Conservation (phyloP, 2,113 vertebrate genomes). For the Marmota monax region DNA sequence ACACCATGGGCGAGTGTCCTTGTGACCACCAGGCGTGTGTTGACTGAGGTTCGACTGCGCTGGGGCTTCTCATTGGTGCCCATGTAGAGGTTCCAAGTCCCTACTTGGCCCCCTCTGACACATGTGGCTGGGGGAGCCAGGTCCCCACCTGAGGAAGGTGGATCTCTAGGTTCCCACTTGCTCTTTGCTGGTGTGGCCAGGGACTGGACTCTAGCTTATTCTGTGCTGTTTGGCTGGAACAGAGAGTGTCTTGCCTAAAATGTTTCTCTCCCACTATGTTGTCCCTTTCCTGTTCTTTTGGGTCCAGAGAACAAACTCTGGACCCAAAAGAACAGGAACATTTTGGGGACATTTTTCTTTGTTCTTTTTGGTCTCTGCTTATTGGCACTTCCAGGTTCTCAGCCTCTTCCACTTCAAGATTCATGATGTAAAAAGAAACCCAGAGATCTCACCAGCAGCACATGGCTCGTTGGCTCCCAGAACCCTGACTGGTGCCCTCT, state of each 20-base stretch:
- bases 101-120: background rate
- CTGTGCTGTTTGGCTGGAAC: background rate
- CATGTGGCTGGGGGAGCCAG: background rate
- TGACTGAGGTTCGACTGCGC: too few relatives aligned
- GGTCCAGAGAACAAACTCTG: background rate
- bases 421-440: background rate
- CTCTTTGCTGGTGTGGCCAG: background rate
- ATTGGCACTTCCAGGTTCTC: background rate
- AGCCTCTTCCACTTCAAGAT: background rate
- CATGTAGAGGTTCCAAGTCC: too few relatives aligned
- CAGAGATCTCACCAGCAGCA: background rate
- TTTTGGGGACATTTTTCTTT: background rate
- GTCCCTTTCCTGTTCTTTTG: background rate
- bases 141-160: background rate
- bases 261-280: background rate
- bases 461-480: background rate
- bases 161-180: background rate
- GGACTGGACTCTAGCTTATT: background rate
- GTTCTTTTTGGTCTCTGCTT: background rate
- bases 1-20: background rate
- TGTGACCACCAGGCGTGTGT: too few relatives aligned
- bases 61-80: background rate
- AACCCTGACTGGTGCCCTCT: background rate
- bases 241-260: background rate
- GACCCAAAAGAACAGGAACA: too few relatives aligned